Evolutionary conservation across 64 coral and sea anemone genomes (phyloP).

Genomic region (Actinia equina): DNA sequence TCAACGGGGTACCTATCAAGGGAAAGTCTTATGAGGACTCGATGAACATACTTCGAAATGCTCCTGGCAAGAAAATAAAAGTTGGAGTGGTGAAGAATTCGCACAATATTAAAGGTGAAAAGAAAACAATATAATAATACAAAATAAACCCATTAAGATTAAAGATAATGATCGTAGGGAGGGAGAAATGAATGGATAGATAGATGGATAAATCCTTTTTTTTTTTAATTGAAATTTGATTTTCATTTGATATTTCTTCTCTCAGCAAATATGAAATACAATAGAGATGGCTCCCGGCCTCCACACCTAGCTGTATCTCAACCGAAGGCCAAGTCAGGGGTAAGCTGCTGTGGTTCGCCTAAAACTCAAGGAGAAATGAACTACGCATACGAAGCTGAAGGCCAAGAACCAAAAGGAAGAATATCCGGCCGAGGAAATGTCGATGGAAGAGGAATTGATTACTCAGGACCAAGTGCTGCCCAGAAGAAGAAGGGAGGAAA

Average conservation of each 20-base stretch:
- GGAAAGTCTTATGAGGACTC: conserved; percentile 16
- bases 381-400: conserved; percentile 11
- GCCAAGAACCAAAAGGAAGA: not conserved
- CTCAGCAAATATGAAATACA: conserved; percentile 23
- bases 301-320: not conserved
- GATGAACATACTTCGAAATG: conserved; percentile 4
- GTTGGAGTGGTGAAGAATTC: conserved; percentile 18
- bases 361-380: conserved; percentile 31
- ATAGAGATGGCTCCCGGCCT: not conserved
- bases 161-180: too few species aligned
- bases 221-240: too few species aligned
- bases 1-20: conserved; percentile 14
- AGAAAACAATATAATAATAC: not conserved
- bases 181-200: too few species aligned
- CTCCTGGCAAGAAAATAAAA: conserved; percentile 15
- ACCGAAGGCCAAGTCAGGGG: not conserved
- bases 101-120: conserved; percentile 11
- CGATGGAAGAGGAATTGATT: not conserved
- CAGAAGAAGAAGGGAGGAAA: conserved; percentile 1
- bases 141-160: too few species aligned
- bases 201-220: too few species aligned
- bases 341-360: conserved; percentile 16
- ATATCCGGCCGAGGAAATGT: not conserved
- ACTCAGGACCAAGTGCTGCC: not conserved
- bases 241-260: not conserved